Evolutionary conservation across 2,113 vertebrate genomes (phyloP).

Genomic region (Zonotrichia leucophrys): DNA sequence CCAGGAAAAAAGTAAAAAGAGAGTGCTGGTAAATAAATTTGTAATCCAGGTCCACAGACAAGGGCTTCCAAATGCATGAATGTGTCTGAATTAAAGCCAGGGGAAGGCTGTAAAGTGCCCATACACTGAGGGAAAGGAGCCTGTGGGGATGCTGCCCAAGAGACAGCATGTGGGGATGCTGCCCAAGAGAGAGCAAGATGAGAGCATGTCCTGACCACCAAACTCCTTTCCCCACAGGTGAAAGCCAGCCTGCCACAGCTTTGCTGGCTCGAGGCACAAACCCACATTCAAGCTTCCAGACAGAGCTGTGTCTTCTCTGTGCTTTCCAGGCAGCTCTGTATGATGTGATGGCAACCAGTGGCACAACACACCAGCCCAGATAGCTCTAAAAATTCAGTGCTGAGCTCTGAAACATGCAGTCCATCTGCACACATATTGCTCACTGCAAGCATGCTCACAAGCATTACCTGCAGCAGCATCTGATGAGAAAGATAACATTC

Average conservation of each 20-base stretch:
- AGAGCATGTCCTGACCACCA: not conserved
- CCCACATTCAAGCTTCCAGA: not conserved
- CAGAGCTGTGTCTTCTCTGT: not conserved
- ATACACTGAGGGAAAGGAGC: not conserved
- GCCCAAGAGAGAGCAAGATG: fast-evolving
- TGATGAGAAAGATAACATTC: too few species aligned
- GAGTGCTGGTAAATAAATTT: not conserved
- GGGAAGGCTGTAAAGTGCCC: not conserved
- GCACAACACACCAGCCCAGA: too few species aligned
- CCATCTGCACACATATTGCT: not conserved
- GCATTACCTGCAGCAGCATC: not conserved
- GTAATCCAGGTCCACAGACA: not conserved
- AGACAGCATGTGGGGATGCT: not conserved
- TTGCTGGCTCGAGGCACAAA: not conserved
- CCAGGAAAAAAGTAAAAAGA: not conserved
- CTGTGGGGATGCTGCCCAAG: not conserved
- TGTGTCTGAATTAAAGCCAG: not conserved
- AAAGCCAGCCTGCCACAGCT: not conserved
- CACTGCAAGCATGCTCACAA: not conserved
- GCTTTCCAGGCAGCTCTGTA: not conserved
- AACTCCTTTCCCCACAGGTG: not conserved
- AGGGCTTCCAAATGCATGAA: not conserved
- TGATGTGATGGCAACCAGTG: not conserved
- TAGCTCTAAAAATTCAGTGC: not conserved
- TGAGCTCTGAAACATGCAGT: not conserved